These are phyloP conservation scores for Paedocypris sp. DNA, from an alignment of 2,113 vertebrate species.

Conservation along the genomic window DNA sequence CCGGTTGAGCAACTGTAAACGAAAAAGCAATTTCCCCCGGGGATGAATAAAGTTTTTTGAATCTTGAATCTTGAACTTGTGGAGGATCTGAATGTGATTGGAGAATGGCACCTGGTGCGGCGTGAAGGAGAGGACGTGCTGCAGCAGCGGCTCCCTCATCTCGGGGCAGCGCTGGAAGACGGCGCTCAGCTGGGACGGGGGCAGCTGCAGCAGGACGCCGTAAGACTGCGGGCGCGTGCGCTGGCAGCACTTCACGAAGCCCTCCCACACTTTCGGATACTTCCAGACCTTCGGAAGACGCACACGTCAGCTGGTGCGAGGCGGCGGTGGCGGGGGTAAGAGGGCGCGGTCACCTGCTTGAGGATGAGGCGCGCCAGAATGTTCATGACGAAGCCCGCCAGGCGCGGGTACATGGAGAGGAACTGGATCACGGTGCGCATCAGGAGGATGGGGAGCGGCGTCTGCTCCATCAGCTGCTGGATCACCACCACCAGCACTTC, in stretches of 20 bases:
- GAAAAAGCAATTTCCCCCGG: too few species aligned
- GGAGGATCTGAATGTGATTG: too few species aligned
- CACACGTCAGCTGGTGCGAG: not conserved
- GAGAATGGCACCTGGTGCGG: constrained; percentile 69
- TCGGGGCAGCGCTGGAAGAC: constrained; percentile 86
- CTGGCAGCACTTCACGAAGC: constrained; percentile 92
- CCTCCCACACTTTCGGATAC: constrained; percentile 93
- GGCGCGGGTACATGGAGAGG: constrained; percentile 86
- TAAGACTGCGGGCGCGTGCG: constrained; percentile 86
- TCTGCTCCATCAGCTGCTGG: constrained; percentile 96
- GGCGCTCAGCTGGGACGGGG: constrained; percentile 66
- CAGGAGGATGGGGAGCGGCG: constrained; percentile 82
- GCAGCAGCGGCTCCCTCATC: constrained; percentile 75
- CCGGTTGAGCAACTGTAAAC: too few species aligned
- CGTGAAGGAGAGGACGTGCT: constrained; percentile 79
- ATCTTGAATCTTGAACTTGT: too few species aligned
- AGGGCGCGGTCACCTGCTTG: constrained; percentile 69
- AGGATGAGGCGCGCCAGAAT: constrained; percentile 85
- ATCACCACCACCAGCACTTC: constrained; percentile 93
- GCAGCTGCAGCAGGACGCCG: constrained; percentile 85
- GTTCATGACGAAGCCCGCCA: constrained; percentile 92
- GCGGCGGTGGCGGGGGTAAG: not conserved
- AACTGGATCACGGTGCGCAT: constrained; percentile 96
- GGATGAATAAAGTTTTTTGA: too few species aligned
- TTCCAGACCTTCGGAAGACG: constrained; percentile 74